phyloP scores from a whole-genome alignment of 2,888 invertebrate species.

The Leucoma salicis region DNA sequence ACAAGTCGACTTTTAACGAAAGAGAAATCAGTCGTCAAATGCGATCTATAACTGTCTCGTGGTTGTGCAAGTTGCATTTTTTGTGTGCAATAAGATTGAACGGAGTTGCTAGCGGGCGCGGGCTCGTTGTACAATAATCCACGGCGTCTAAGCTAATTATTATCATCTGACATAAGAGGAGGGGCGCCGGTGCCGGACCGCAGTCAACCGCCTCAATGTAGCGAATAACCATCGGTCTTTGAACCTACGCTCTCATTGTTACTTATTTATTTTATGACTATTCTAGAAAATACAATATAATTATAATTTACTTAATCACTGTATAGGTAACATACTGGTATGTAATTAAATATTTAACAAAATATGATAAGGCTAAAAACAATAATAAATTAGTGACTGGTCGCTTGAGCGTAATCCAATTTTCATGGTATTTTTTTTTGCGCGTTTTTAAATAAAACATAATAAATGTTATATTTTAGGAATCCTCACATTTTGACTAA shows the following conservation, averaged over 20 bases:
- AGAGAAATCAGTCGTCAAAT: conserved; percentile 38
- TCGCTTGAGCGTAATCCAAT: neutral
- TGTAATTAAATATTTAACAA: neutral
- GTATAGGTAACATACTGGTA: neutral
- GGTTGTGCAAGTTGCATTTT: conserved; percentile 19
- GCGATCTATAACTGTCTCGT: conserved; percentile 32
- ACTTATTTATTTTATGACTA: conserved; percentile 49
- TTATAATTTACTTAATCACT: neutral
- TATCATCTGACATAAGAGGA: conserved; percentile 35
- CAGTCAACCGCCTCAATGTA: conserved; percentile 33
- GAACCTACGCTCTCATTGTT: conserved; percentile 47
- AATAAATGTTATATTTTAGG: too few species aligned
- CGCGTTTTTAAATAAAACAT: neutral
- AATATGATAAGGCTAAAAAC: neutral
- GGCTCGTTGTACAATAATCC: conserved; percentile 31
- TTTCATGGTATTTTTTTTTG: neutral
- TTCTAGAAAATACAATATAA: conserved; percentile 39
- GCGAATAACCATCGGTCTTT: conserved; percentile 58
- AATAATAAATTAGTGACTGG: neutral
- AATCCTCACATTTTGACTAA: neutral
- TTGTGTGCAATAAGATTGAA: conserved; percentile 5
- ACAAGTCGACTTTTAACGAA: conserved; percentile 23
- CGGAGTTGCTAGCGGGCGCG: conserved; percentile 4
- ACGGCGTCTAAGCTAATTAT: conserved; percentile 34
- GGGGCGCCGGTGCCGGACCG: conserved; percentile 32